A percentile compares a stretch with the other conserved stretches of the same genome.
These are phyloP conservation scores for Drosophila infuscata DNA, from an alignment of 2,888 invertebrate species.

Conservation along the genomic window DNA sequence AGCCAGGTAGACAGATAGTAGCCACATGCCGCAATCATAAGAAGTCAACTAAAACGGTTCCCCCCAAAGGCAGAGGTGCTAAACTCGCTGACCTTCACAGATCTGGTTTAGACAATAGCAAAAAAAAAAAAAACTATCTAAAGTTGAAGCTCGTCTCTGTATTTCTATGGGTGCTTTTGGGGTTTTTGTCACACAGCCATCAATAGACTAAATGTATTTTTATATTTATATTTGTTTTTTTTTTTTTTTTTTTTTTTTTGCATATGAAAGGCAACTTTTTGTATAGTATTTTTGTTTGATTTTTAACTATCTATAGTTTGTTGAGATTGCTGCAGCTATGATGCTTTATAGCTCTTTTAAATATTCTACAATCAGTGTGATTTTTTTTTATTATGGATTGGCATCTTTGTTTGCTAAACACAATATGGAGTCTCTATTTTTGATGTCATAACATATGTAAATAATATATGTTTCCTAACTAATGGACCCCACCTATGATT, in stretches of 20 bases:
- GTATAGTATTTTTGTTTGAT: conserved; percentile 25
- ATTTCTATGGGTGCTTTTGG: conserved; percentile 12
- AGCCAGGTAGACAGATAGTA: not conserved
- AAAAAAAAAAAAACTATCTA: conserved; percentile 8
- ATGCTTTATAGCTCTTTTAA: conserved; percentile 32
- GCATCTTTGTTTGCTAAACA: conserved; percentile 39
- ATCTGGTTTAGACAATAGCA: conserved; percentile 61
- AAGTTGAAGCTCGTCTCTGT: conserved; percentile 34
- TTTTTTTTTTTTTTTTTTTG: conserved; percentile 39
- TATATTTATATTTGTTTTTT: conserved; percentile 10
- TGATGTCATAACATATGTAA: conserved; percentile 67
- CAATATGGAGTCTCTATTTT: conserved; percentile 28
- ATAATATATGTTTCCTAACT: conserved; percentile 22
- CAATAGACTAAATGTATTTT: conserved; percentile 60
- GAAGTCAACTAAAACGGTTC: conserved; percentile 18
- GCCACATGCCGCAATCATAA: conserved; percentile 13
- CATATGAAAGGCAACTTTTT: conserved; percentile 68
- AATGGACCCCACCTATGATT: conserved; percentile 19
- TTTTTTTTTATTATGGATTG: conserved; percentile 23
- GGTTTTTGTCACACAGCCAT: conserved; percentile 42
- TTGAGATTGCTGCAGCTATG: conserved; percentile 27
- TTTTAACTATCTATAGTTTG: not conserved
- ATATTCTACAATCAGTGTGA: conserved; percentile 57
- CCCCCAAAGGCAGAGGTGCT: conserved; percentile 45
- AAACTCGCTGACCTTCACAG: conserved; percentile 70